Percentiles rank a stretch among this genome's conserved stretches.
phyloP scores from a whole-genome alignment of 2,113 vertebrate genomes.

The Ailuropoda melanoleuca region DNA sequence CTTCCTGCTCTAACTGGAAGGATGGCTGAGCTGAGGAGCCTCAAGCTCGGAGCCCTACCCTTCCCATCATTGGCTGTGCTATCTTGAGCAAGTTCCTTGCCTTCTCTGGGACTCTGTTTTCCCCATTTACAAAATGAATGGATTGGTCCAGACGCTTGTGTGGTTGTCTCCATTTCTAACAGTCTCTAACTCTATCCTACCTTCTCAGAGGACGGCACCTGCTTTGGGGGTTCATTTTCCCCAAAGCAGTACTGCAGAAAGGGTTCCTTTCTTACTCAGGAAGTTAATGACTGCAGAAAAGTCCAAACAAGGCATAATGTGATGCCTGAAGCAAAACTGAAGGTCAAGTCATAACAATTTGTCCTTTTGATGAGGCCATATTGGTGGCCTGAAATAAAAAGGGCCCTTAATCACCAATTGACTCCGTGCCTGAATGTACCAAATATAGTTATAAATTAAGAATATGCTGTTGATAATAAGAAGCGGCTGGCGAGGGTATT shows the following conservation, averaged over 20 bases:
- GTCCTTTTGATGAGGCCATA: neutral
- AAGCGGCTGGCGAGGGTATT: neutral
- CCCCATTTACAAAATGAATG: constrained; percentile 13
- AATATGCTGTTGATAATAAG: constrained; percentile 21
- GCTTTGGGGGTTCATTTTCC: neutral
- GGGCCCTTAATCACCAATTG: constrained; percentile 26
- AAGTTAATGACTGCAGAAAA: neutral
- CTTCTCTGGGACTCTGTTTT: constrained; percentile 20
- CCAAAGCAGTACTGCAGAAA: constrained; percentile 17
- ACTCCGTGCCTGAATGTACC: neutral
- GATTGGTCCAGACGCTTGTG: neutral
- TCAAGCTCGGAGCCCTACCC: neutral
- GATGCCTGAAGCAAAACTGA: neutral
- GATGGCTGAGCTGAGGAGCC: neutral
- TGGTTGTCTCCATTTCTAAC: neutral
- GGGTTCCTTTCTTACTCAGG: constrained; percentile 14
- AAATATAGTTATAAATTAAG: constrained; percentile 49
- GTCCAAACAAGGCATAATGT: constrained; percentile 18
- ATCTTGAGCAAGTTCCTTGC: constrained; percentile 5
- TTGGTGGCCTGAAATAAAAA: constrained; percentile 51
- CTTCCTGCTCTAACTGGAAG: neutral
- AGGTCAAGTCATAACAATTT: constrained; percentile 1
- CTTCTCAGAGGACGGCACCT: neutral
- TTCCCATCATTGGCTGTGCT: neutral
- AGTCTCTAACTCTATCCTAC: neutral